These are phyloP conservation scores for Trididemnum miniatum DNA, from an alignment of 23 tunicate genomes.

Conservation along the genomic window DNA sequence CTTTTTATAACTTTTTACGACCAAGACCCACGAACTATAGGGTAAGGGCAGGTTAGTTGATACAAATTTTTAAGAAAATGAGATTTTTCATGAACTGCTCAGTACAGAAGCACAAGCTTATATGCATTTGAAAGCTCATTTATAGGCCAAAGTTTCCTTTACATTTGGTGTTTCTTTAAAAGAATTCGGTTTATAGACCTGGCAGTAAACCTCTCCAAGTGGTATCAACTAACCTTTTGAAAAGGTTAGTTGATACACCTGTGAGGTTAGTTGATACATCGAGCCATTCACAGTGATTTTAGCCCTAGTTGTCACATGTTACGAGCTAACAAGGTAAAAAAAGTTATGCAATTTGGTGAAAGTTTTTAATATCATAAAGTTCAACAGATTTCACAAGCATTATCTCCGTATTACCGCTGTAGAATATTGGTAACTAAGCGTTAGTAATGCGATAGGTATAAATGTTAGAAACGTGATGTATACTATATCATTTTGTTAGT, in stretches of 20 bases:
- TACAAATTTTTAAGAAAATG: background rate
- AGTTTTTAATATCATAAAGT: background rate
- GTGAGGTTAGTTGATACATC: background rate
- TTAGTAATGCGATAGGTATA: too few species aligned
- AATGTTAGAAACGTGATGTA: too few species aligned
- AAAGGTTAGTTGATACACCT: background rate
- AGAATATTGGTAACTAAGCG: background rate
- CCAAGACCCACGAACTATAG: too few species aligned
- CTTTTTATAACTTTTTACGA: too few species aligned
- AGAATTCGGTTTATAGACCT: background rate
- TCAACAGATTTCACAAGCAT: background rate
- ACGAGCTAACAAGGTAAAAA: background rate
- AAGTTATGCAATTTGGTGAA: background rate
- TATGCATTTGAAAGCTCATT: background rate
- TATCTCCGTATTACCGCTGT: background rate
- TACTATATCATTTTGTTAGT: background rate
- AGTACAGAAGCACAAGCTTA: background rate
- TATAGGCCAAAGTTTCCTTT: background rate
- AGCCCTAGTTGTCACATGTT: background rate
- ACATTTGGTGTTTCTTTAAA: background rate
- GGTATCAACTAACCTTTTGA: background rate
- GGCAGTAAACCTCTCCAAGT: background rate
- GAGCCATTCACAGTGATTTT: background rate
- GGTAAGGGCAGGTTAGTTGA: conserved; percentile 3
- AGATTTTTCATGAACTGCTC: background rate